These are phyloP conservation scores for Anastrepha ludens DNA, from an alignment of 1,140 invertebrate genomes.

Conservation along the genomic window DNA sequence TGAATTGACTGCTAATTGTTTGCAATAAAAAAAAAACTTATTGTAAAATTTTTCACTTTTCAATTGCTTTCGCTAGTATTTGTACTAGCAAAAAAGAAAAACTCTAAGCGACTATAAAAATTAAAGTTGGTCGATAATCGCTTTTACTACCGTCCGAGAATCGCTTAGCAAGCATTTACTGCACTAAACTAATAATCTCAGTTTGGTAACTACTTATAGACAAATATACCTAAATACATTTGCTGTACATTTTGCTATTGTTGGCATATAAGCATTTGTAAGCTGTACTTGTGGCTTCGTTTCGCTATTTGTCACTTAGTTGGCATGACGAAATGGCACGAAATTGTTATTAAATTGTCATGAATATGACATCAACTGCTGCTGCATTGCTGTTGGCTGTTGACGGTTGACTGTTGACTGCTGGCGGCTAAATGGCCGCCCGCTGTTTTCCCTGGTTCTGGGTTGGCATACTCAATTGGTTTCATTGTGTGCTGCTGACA, in stretches of 20 bases:
- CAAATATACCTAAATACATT: no score
- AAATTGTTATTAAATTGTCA: constrained; percentile 51
- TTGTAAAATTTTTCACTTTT: not conserved
- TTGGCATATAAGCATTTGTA: not conserved
- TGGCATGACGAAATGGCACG: constrained; percentile 40
- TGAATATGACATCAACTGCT: constrained; percentile 41
- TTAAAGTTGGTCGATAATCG: not conserved
- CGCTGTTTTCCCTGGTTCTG: not conserved
- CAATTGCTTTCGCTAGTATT: no score
- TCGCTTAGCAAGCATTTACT: not conserved
- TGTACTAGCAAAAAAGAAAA: no score
- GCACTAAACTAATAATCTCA: not conserved
- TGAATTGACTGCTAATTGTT: not conserved
- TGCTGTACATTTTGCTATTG: no score
- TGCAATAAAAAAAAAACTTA: not conserved
- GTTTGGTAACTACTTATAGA: not conserved
- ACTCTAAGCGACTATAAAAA: no score
- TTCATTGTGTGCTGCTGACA: not conserved
- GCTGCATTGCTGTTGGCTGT: not conserved
- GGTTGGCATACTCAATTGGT: not conserved
- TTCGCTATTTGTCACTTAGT: constrained; percentile 30
- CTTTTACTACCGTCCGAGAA: not conserved
- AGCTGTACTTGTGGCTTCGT: not conserved
- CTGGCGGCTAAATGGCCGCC: not conserved
- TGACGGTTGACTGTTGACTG: not conserved